These are phyloP conservation scores for Limnephilus marmoratus DNA, from an alignment of 2,888 invertebrate genomes.

Conservation along the genomic window DNA sequence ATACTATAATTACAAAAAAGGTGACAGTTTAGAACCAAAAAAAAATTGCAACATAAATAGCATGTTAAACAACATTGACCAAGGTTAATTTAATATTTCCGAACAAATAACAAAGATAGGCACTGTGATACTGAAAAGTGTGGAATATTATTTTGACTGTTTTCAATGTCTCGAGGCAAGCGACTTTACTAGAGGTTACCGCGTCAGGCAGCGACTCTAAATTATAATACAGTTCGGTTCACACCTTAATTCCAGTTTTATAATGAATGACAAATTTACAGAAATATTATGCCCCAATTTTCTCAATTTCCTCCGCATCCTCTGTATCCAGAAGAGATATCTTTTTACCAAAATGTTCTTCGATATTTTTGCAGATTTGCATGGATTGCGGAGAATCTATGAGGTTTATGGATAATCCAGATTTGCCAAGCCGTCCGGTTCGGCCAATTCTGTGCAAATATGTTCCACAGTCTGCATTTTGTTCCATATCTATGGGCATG, in stretches of 20 bases:
- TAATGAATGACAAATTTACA: conserved; percentile 13
- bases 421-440: conserved; percentile 98
- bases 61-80: not conserved
- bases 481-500: conserved; percentile 89
- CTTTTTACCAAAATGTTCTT: conserved; percentile 92
- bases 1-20: not conserved
- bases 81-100: not conserved
- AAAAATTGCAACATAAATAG: not conserved
- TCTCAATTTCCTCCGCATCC: conserved; percentile 95
- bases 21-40: not conserved
- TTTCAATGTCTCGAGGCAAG: not conserved
- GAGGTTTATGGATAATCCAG: conserved; percentile 97
- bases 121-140: not conserved
- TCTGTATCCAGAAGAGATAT: conserved; percentile 91
- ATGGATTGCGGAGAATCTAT: conserved; percentile 88
- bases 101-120: not conserved
- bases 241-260: not conserved
- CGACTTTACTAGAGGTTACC: not conserved
- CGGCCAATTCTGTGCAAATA: conserved; percentile 98
- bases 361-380: conserved; percentile 87
- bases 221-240: not conserved
- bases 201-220: not conserved
- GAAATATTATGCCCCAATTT: conserved; percentile 81
- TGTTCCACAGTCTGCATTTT: conserved; percentile 96
- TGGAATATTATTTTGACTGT: not conserved